Evolutionary conservation across 2,888 invertebrate genomes (phyloP).

Genomic region (Drosophila prostipennis): DNA sequence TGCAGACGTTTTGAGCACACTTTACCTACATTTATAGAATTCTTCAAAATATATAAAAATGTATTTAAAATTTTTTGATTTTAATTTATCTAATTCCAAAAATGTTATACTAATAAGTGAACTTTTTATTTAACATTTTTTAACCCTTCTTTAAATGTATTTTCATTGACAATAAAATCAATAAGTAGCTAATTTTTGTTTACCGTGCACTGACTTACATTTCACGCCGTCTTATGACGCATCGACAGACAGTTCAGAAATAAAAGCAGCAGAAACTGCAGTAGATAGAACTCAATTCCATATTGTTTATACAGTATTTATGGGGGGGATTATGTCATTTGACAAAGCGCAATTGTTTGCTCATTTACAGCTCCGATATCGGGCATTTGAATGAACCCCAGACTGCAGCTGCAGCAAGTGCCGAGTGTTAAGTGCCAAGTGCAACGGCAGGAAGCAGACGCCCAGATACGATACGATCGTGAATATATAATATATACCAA

Average conservation of each 20-base stretch:
- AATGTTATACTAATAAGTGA: too few species aligned
- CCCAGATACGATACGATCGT: conserved; percentile 6
- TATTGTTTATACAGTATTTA: conserved; percentile 60
- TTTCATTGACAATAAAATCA: too few species aligned
- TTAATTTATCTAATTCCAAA: too few species aligned
- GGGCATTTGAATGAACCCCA: conserved; percentile 36
- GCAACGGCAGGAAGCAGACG: conserved; percentile 27
- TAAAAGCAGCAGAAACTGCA: neutral
- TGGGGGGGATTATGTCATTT: conserved; percentile 66
- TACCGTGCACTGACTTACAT: conserved; percentile 6
- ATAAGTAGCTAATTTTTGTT: too few species aligned
- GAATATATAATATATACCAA: neutral
- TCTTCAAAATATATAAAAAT: too few species aligned
- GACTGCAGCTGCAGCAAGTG: conserved; percentile 1
- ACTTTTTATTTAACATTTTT: too few species aligned
- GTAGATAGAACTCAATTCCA: conserved; percentile 45
- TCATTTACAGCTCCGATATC: conserved; percentile 44
- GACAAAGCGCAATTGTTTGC: conserved; percentile 61
- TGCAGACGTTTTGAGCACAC: too few species aligned
- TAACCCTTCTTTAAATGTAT: too few species aligned
- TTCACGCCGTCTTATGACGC: conserved; percentile 20
- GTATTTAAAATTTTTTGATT: too few species aligned
- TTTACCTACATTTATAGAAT: too few species aligned
- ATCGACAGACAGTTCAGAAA: conserved; percentile 2
- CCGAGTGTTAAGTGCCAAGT: conserved; percentile 23